phyloP scores from a whole-genome alignment of 1,140 invertebrate genomes.

The Goniozus legneri region DNA sequence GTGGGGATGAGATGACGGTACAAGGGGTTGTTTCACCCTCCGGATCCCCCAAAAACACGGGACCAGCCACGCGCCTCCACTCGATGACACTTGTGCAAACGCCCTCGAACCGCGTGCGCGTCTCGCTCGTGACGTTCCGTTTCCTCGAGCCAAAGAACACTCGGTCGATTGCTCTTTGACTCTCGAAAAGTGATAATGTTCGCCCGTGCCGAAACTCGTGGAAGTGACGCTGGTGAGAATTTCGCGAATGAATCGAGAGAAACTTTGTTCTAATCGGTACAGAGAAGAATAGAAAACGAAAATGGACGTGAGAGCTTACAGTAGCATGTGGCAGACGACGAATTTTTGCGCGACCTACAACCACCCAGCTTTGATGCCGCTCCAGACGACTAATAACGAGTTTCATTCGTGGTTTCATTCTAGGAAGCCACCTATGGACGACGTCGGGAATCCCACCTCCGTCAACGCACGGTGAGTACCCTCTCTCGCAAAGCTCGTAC shows the following conservation, averaged over 20 bases:
- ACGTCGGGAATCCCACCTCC: conserved; percentile 65
- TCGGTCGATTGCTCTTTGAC: conserved; percentile 10
- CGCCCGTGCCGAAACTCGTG: not conserved
- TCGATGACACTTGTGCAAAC: conserved; percentile 38
- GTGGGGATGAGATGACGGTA: conserved; percentile 34
- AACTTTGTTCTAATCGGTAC: too few species aligned
- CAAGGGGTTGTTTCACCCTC: too few species aligned
- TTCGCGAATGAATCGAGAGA: not conserved
- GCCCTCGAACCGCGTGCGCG: conserved; percentile 22
- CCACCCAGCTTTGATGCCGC: conserved; percentile 49
- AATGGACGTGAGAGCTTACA: conserved; percentile 36
- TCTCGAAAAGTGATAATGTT: conserved; percentile 4
- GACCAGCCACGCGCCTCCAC: conserved; percentile 39
- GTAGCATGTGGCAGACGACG: conserved; percentile 46
- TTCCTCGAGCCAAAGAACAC: not conserved
- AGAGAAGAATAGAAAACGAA: not conserved
- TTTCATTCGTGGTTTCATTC: conserved; percentile 59
- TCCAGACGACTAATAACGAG: conserved; percentile 49
- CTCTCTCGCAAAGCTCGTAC: too few species aligned
- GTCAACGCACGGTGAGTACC: conserved; percentile 71
- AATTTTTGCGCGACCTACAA: conserved; percentile 33
- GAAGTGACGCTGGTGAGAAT: not conserved
- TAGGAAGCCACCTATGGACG: conserved; percentile 72
- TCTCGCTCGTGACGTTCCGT: not conserved
- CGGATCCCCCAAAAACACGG: conserved; percentile 33